Base-by-base conservation (phyloP, 2,888 invertebrate genomes). In the Tipula unca region DNA sequence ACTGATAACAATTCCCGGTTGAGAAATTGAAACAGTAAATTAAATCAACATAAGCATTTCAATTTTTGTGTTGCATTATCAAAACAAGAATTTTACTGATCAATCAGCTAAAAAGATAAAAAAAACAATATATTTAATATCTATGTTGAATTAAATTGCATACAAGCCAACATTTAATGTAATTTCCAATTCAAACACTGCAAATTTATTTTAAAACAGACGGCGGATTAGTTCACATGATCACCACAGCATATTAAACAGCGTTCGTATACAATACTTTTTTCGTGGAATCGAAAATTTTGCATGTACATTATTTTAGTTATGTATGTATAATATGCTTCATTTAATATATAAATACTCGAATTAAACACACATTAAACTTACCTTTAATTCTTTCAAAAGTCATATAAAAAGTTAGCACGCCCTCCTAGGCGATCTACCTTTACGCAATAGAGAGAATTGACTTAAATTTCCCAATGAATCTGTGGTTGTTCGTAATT, bases 341-440 rank as follows among this genome's bases (percentile, higher is more conserved):
- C 20, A 25, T 25, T 69, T 69, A 69, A 25, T 69, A 25, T 10
- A 8, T 39, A 39, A 3, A 39, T 3, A 69, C 20, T 25, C 69
- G 69, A 69, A 69, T 69, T 25, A 69, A 69, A 25, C 10, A 69
- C 10, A 25, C 69, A 69, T 25, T 69, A 86, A 88, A 93, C 95
- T 94, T 91, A 96, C 96, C 96, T 95, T 94, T 95, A 93, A 93
- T 95, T 95, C 95, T 95, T 96, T 95, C 96, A 96, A 96, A 96
- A 96, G 96, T 96, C 97, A 97, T 97, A 97, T 97, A 97, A 97
- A 95, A 96, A 93, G 94, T 94, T 95, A 69, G 69, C 14, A 39
- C 85, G 85, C 85, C 85, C 85, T 85, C 85, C 85, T 69, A 85
- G 85, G 85, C 85, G 85, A 39, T 85, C 85, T 83, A 69, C 69